Evolutionary conservation across 1,140 invertebrate species (phyloP), one percentile per base, ranked within the genome.

Genomic region (Meteorus sp.): DNA sequence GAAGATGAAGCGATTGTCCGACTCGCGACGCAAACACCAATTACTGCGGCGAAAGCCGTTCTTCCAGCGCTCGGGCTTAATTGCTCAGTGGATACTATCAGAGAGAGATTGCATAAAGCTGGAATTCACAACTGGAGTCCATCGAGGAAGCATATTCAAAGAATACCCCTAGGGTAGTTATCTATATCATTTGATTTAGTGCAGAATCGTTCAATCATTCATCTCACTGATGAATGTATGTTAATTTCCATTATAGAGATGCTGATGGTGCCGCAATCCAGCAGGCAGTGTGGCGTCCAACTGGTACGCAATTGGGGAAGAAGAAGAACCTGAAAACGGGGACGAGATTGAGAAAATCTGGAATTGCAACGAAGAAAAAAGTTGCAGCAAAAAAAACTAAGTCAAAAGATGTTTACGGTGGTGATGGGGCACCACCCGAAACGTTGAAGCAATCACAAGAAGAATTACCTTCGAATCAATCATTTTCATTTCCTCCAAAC

Each of bases 51-150:
- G 3, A 80, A 79, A 63, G 70, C 78, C 15, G 78, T 80, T 8
- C 62, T 80, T 23, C 78, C 78, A 13, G 77, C 75, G 3, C 39
- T 80, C 6, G 78, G 78, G 15, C 65, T 80, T 1, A 75, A 70
- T 1, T 80, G 78, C 56, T 79, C 78, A 0, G 78, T 80, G 0
- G 78, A 80, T 44, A 80, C 78, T 0, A 65, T 80, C 43, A 67
- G 78, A 31, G 78, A 80, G 48, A 72, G 78, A 35, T 55, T 80
- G 13, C 78, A 80, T 31, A 80, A 77, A 66, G 78, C 78, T 59
- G 78, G 78, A 39, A 80, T 80, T 44, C 78, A 80, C 50, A 80
- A 79, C 41, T 80, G 78, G 78, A 80, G 76, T 56, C 78, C 77
- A 0, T 79, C 76, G 3, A 70, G 71, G 13, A 80, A 80, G 55